These are phyloP conservation scores for Epirrhoe tristata DNA, from an alignment of 2,888 invertebrate species.

Conservation along the genomic window DNA sequence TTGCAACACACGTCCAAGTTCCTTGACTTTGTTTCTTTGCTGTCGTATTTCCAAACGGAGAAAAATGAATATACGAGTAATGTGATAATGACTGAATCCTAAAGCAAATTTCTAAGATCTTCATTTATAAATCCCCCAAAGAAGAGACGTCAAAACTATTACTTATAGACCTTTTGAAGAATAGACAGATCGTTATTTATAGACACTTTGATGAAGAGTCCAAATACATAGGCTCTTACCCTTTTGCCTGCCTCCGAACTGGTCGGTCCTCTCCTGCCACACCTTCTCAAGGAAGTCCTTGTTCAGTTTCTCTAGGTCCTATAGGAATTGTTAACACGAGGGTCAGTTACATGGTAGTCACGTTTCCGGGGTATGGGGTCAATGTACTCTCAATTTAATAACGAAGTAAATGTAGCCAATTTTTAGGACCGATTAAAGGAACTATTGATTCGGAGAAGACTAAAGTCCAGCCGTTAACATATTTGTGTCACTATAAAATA, in stretches of 20 bases:
- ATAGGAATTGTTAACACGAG: constrained; percentile 78
- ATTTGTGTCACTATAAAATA: too few species aligned
- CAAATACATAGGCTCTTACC: constrained; percentile 84
- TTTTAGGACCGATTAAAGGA: neutral
- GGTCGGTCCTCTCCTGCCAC: constrained; percentile 95
- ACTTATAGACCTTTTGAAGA: too few species aligned
- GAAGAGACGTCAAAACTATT: too few species aligned
- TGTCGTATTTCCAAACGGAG: too few species aligned
- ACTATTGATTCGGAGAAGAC: too few species aligned
- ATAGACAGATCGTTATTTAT: too few species aligned
- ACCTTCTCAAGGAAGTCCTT: constrained; percentile 94
- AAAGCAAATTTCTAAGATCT: too few species aligned
- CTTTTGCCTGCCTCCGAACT: constrained; percentile 95
- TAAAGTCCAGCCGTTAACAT: too few species aligned
- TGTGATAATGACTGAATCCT: too few species aligned
- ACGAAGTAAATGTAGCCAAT: neutral
- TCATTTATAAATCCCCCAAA: too few species aligned
- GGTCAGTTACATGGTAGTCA: constrained; percentile 60
- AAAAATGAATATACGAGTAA: too few species aligned
- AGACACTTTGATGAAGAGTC: too few species aligned
- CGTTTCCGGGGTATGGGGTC: constrained; percentile 26
- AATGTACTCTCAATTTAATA: constrained; percentile 42
- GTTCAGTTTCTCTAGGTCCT: constrained; percentile 94
- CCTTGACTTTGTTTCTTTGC: neutral
- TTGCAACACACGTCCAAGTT: neutral